Evolutionary conservation across 2,888 invertebrate species (phyloP).

Genomic region (Chrysina gloriosa): DNA sequence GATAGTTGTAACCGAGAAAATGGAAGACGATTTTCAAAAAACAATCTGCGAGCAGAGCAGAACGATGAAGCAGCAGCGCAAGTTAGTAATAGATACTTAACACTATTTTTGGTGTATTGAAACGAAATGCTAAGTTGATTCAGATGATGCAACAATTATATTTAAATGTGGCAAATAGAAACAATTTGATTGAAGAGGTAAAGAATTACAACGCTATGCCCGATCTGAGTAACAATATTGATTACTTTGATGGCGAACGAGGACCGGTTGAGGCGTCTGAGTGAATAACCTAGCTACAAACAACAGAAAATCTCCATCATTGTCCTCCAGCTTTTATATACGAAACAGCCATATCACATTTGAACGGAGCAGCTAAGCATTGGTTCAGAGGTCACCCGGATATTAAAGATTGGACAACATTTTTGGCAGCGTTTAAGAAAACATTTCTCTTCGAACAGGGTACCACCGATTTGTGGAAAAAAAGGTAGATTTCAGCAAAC

Average conservation of each 20-base stretch:
- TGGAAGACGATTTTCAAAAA: not conserved
- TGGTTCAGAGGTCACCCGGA: constrained; percentile 2
- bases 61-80: not conserved
- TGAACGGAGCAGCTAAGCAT: constrained; percentile 1
- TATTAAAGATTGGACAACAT: not conserved
- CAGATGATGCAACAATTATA: constrained; percentile 8
- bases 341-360: not conserved
- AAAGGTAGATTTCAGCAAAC: not conserved
- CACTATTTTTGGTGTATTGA: constrained; percentile 10
- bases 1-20: too few relatives aligned
- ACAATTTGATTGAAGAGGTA: not conserved
- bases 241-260: too few relatives aligned
- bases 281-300: not conserved
- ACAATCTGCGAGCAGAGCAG: not conserved
- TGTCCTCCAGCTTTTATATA: not conserved
- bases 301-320: not conserved
- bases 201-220: constrained; percentile 6
- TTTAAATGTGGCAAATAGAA: not conserved
- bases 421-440: constrained; percentile 7
- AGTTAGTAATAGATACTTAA: constrained; percentile 11
- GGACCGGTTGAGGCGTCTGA: not conserved
- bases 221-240: constrained; percentile 11
- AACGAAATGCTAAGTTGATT: not conserved
- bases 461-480: not conserved
- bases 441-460: not conserved